phyloP scores from a whole-genome alignment of 2,888 invertebrate species.

The Ochropleura plecta region DNA sequence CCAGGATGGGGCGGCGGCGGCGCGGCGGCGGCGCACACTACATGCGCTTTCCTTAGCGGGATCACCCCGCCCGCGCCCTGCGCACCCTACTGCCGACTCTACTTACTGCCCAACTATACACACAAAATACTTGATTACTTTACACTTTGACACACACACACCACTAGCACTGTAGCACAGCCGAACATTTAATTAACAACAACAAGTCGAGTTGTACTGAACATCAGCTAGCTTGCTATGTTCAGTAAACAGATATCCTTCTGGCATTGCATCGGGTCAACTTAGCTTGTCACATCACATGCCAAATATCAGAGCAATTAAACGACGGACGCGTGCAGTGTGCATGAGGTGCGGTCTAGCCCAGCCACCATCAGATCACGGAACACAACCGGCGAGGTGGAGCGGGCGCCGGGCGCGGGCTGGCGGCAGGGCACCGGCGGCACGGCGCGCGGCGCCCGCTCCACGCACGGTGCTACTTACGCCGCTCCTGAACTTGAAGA shows the following conservation, averaged over 20 bases:
- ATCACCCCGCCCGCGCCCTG: constrained; percentile 32
- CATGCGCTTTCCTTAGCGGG: constrained; percentile 5
- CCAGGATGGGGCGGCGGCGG: neutral
- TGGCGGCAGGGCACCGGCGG: neutral
- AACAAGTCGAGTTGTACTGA: neutral
- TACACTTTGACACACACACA: neutral
- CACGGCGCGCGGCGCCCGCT: constrained; percentile 1
- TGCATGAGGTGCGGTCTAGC: neutral
- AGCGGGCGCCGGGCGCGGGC: constrained; percentile 19
- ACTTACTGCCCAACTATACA: neutral
- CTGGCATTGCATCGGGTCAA: neutral
- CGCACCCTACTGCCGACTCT: constrained; percentile 1
- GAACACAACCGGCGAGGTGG: neutral
- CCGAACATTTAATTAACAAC: neutral
- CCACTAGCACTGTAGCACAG: constrained; percentile 4
- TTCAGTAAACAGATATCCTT: constrained; percentile 6
- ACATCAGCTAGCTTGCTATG: neutral
- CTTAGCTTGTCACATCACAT: neutral
- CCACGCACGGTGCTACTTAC: constrained; percentile 85
- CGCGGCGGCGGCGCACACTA: neutral
- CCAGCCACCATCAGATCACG: constrained; percentile 4
- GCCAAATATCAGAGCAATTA: constrained; percentile 10
- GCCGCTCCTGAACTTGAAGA: constrained; percentile 89
- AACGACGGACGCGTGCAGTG: neutral
- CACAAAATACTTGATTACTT: neutral